These are phyloP conservation scores for Ceryle rudis DNA, from an alignment of 2,797 vertebrate species.

Conservation along the genomic window DNA sequence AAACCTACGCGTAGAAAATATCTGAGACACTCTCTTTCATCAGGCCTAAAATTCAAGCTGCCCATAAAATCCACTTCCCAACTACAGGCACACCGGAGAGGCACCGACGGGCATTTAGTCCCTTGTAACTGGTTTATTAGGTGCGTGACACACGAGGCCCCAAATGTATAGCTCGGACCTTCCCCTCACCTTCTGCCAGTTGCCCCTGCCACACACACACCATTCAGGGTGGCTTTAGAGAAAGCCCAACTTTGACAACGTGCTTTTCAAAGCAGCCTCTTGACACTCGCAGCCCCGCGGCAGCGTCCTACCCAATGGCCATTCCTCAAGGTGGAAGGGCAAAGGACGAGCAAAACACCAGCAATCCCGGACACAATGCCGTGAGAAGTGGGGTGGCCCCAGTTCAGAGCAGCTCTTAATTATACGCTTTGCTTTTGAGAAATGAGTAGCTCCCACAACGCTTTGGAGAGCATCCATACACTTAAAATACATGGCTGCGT, in stretches of 20 bases:
- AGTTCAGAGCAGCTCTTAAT: not conserved
- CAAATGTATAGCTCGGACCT: fast-evolving
- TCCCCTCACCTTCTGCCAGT: not conserved
- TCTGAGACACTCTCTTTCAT: not conserved
- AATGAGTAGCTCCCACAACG: not conserved
- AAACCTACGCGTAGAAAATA: fast-evolving
- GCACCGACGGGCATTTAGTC: fast-evolving
- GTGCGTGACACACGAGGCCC: fast-evolving
- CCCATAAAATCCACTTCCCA: not conserved
- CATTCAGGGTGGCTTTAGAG: fast-evolving
- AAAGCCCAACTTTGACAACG: not conserved
- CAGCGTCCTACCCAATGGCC: fast-evolving
- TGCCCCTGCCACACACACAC: not conserved
- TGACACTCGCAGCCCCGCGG: fast-evolving
- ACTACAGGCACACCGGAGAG: not conserved
- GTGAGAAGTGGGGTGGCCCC: not conserved
- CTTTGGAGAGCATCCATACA: fast-evolving
- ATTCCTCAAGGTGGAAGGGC: not conserved
- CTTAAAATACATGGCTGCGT: fast-evolving
- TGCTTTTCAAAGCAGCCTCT: not conserved
- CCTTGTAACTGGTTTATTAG: not conserved
- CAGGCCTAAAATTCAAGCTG: not conserved
- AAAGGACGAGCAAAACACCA: fast-evolving
- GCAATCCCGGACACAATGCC: fast-evolving
- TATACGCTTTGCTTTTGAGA: not conserved